These are phyloP conservation scores for Hydriomena furcata DNA, from an alignment of 2,888 invertebrate species.

Conservation along the genomic window DNA sequence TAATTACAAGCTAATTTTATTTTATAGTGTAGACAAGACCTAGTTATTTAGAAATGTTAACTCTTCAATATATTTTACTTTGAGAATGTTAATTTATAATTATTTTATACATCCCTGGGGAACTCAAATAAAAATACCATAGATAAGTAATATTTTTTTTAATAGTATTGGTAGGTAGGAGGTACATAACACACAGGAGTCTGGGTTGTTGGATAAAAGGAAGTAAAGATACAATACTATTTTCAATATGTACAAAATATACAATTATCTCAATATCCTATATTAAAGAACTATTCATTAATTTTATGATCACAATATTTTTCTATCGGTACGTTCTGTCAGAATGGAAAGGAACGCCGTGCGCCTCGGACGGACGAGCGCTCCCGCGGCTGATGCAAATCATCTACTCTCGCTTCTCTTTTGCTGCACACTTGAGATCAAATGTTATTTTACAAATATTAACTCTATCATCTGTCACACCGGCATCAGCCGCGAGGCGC, in stretches of 20 bases:
- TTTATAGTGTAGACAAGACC: neutral
- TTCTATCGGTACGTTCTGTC: slow-evolving; percentile 75
- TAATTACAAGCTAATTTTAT: neutral
- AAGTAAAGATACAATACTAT: slow-evolving; percentile 84
- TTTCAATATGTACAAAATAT: slow-evolving; percentile 84
- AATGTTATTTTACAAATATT: slow-evolving; percentile 80
- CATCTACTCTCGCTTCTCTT: slow-evolving; percentile 75
- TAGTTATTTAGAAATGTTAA: slow-evolving; percentile 1
- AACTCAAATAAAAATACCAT: slow-evolving; percentile 47
- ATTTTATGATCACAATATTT: slow-evolving; percentile 82
- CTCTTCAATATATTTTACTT: slow-evolving; percentile 8
- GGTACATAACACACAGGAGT: slow-evolving; percentile 84
- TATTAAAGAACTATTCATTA: slow-evolving; percentile 77
- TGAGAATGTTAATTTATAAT: neutral
- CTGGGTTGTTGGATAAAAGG: slow-evolving; percentile 82
- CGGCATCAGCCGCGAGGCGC: slow-evolving; percentile 64
- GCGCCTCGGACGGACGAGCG: slow-evolving; percentile 46
- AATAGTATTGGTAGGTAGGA: slow-evolving; percentile 85
- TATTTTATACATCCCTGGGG: neutral
- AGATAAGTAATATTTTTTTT: slow-evolving; percentile 82
- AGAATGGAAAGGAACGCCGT: slow-evolving; percentile 57
- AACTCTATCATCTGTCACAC: slow-evolving; percentile 77
- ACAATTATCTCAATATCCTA: slow-evolving; percentile 78
- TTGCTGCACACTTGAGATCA: slow-evolving; percentile 83
- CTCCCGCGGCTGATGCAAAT: slow-evolving; percentile 63